Conservation (phyloP, 1,140 invertebrate genomes). For the Ceratosolen fusciceps region DNA sequence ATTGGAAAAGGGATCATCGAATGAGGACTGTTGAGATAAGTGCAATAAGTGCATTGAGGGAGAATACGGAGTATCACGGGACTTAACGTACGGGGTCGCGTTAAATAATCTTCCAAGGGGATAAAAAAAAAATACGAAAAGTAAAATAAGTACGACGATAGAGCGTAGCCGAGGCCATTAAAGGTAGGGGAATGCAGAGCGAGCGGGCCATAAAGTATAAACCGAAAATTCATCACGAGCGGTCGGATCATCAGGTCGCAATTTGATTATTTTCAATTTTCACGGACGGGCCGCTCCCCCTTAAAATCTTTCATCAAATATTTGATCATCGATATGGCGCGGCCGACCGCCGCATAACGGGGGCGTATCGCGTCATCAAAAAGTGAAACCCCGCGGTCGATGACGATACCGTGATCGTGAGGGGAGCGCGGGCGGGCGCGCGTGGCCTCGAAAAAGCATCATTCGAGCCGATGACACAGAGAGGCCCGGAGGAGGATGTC, state of each 20-base stretch:
- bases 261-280: conserved; percentile 47
- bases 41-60: too few relatives aligned
- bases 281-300: conserved; percentile 26
- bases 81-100: neutral
- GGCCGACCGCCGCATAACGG: conserved; percentile 25
- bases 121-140: neutral
- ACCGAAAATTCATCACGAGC: conserved; percentile 39
- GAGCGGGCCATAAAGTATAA: conserved; percentile 9
- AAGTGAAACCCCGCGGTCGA: conserved; percentile 45
- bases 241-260: conserved; percentile 26
- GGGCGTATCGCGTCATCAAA: conserved; percentile 36
- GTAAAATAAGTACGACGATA: neutral
- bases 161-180: neutral
- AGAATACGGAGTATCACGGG: too few relatives aligned
- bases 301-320: conserved; percentile 46
- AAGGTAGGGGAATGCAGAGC: neutral
- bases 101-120: neutral
- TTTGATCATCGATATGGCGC: conserved; percentile 45
- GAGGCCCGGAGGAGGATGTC: neutral
- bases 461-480: neutral
- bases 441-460: too few relatives aligned
- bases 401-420: neutral
- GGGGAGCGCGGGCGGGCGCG: neutral
- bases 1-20: too few relatives aligned
- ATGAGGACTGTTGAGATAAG: too few relatives aligned